These are phyloP conservation scores for Epizoanthus fatuus DNA, from an alignment of 92 coral and sea anemone genomes.

Conservation along the genomic window DNA sequence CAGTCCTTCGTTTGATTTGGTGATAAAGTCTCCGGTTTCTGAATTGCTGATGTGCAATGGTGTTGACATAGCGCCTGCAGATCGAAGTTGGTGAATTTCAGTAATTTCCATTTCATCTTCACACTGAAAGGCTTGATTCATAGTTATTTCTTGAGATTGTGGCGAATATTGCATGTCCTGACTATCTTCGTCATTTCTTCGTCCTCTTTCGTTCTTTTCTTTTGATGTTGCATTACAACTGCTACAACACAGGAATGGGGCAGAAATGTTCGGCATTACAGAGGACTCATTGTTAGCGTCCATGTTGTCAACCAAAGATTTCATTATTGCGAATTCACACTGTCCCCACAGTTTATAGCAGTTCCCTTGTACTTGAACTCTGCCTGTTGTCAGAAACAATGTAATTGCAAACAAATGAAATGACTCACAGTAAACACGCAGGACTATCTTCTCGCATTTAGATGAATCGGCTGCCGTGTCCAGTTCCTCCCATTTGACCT, in stretches of 20 bases:
- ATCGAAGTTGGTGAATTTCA: not conserved
- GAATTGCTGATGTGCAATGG: no score
- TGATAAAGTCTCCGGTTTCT: not conserved
- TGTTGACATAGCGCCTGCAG: no score
- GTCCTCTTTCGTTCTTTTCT: no score
- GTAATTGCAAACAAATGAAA: not conserved
- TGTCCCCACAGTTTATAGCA: not conserved
- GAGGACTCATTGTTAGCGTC: not conserved
- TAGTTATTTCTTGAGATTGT: not conserved
- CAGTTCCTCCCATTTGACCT: not conserved
- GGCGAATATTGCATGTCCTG: not conserved
- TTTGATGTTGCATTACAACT: no score
- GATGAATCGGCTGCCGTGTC: not conserved
- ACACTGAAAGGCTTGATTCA: not conserved
- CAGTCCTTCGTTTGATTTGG: not conserved
- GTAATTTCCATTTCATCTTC: not conserved
- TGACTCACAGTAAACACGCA: not conserved
- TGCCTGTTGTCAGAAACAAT: conserved; percentile 1
- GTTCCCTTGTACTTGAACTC: conserved; percentile 12
- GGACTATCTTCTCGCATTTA: conserved; percentile 24
- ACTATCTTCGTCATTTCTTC: not conserved
- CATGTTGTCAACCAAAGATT: not conserved
- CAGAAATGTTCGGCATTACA: no score
- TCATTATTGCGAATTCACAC: not conserved
- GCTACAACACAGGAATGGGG: no score